Percentiles rank a stretch among this genome's conserved stretches.
phyloP scores from a whole-genome alignment of 2,888 invertebrate species.

The Holacanthella duospinosa region DNA sequence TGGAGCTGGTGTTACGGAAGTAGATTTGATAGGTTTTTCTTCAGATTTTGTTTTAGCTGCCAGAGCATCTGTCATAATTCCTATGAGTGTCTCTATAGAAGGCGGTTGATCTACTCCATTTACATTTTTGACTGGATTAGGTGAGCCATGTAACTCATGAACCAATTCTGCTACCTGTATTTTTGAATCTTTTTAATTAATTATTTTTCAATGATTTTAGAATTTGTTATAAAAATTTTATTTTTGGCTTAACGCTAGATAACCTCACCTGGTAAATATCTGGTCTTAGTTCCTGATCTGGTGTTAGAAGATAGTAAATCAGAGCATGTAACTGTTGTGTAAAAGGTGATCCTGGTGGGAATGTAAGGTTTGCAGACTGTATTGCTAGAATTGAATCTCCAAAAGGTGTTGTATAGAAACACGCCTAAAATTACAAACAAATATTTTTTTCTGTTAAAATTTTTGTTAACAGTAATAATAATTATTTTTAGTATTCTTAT shows the following conservation, averaged over 20 bases:
- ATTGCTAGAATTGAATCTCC: slow-evolving; percentile 87
- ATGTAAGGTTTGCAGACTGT: slow-evolving; percentile 73
- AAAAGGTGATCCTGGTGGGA: slow-evolving; percentile 69
- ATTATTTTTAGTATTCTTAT: slow-evolving; percentile 2
- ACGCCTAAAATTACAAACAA: neutral
- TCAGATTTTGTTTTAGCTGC: slow-evolving; percentile 22
- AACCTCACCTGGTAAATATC: slow-evolving; percentile 84
- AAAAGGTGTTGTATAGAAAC: slow-evolving; percentile 74
- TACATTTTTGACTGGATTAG: slow-evolving; percentile 22
- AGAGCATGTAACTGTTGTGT: slow-evolving; percentile 59
- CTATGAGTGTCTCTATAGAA: slow-evolving; percentile 37
- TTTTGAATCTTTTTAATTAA: neutral
- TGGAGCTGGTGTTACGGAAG: slow-evolving; percentile 24
- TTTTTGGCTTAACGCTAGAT: slow-evolving; percentile 46
- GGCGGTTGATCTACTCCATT: slow-evolving; percentile 16
- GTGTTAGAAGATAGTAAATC: slow-evolving; percentile 75
- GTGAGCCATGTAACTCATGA: slow-evolving; percentile 16
- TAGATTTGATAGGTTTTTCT: slow-evolving; percentile 15
- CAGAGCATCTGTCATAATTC: slow-evolving; percentile 50
- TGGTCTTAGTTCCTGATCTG: slow-evolving; percentile 68
- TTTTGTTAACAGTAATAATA: neutral
- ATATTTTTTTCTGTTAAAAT: neutral
- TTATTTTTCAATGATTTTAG: slow-evolving; percentile 34
- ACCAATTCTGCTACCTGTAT: slow-evolving; percentile 23
- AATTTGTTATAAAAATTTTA: slow-evolving; percentile 64